Percentiles rank a stretch among this genome's conserved stretches.
These are phyloP conservation scores for Lepus americanus DNA, from an alignment of 2,113 vertebrate species.

Conservation along the genomic window DNA sequence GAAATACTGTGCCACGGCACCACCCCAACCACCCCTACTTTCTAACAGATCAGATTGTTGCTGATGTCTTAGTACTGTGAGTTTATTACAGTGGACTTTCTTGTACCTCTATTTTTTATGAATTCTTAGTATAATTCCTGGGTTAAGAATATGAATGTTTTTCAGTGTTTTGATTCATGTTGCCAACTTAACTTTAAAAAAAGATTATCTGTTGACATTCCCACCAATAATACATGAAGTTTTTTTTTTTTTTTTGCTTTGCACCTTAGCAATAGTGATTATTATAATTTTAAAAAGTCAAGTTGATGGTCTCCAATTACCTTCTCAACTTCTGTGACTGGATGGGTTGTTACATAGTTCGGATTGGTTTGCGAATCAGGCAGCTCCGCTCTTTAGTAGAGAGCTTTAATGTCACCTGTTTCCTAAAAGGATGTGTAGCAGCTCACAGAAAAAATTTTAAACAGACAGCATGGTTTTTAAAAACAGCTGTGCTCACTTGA, in stretches of 20 bases:
- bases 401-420: not conserved
- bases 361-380: not conserved
- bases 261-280: not conserved
- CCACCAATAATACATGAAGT: not conserved
- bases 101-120: not conserved
- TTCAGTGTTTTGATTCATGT: slow-evolving; percentile 24
- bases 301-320: not conserved
- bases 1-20: too few relatives aligned
- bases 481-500: not conserved
- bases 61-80: not conserved
- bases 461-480: rapidly evolving
- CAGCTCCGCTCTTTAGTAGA: not conserved
- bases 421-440: not conserved
- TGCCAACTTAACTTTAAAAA: slow-evolving; percentile 44
- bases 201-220: slow-evolving; percentile 14
- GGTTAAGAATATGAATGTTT: slow-evolving; percentile 8
- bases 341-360: not conserved
- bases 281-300: not conserved
- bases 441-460: not conserved
- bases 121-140: not conserved
- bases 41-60: not conserved
- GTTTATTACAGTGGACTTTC: not conserved
- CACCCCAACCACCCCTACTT: not conserved
- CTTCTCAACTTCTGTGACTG: not conserved
- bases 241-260: not conserved